phyloP scores from a whole-genome alignment of 2,113 vertebrate genomes.

The Brachyistius frenatus region DNA sequence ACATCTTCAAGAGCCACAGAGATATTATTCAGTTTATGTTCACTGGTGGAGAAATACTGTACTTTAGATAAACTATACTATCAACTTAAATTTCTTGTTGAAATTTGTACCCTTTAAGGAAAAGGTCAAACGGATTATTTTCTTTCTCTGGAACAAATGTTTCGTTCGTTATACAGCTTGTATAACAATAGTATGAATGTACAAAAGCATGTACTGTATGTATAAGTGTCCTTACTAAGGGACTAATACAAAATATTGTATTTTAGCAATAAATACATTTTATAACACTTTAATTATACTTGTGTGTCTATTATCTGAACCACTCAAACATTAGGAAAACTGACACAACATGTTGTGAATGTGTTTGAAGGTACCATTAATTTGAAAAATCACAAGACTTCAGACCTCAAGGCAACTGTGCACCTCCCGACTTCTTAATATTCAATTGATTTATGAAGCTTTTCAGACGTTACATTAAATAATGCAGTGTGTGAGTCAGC shows the following conservation, averaged over 20 bases:
- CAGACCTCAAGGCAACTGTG: not conserved
- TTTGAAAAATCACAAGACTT: not conserved
- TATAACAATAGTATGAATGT: not conserved
- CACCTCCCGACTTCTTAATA: not conserved
- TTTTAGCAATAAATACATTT: not conserved
- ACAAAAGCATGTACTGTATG: not conserved
- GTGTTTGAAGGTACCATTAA: not conserved
- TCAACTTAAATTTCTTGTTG: no score
- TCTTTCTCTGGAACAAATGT: not conserved
- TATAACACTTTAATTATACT: not conserved
- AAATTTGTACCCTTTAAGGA: not conserved
- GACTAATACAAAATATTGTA: no score
- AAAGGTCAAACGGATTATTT: not conserved
- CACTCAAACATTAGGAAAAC: not conserved
- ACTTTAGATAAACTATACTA: no score
- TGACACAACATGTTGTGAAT: not conserved
- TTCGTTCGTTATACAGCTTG: not conserved
- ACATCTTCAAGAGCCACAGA: not conserved
- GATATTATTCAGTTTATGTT: not conserved
- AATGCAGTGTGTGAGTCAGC: conserved; percentile 31
- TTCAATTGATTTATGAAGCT: conserved; percentile 26
- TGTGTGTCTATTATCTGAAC: not conserved
- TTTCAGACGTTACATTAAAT: conserved; percentile 17
- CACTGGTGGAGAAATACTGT: no score
- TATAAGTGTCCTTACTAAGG: no score